These are phyloP conservation scores for Eulithis prunata DNA, from an alignment of 2,888 invertebrate species.

Conservation along the genomic window DNA sequence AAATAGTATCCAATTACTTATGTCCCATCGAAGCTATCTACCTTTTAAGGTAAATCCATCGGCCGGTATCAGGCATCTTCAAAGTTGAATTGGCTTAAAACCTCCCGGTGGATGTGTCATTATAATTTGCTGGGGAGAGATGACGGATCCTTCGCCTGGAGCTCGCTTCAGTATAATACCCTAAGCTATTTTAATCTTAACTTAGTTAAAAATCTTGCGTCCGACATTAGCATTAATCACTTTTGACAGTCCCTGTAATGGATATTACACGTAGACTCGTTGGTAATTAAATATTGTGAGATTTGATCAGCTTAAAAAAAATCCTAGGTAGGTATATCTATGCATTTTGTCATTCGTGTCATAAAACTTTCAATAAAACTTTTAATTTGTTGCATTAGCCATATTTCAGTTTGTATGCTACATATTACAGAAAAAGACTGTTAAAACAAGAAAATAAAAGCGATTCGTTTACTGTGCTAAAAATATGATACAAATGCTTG, in stretches of 20 bases:
- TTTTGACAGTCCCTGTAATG: constrained; percentile 79
- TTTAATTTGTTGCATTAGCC: too few relatives aligned
- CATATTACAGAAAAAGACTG: too few relatives aligned
- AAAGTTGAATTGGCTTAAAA: constrained; percentile 80
- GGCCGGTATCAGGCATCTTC: constrained; percentile 65
- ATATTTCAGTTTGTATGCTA: too few relatives aligned
- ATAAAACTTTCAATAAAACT: too few relatives aligned
- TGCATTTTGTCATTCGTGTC: too few relatives aligned
- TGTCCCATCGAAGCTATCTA: constrained; percentile 42
- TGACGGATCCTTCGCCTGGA: constrained; percentile 78
- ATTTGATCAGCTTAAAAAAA: constrained; percentile 31
- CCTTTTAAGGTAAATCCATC: constrained; percentile 54
- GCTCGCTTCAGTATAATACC: constrained; percentile 73
- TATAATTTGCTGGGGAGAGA: constrained; percentile 81
- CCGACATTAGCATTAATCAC: constrained; percentile 82
- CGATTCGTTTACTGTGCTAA: too few relatives aligned
- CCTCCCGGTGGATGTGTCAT: constrained; percentile 81
- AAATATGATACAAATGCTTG: too few relatives aligned
- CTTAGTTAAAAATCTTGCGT: constrained; percentile 84
- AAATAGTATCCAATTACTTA: constrained; percentile 32
- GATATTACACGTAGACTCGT: constrained; percentile 55
- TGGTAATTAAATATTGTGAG: constrained; percentile 33
- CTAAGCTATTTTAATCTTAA: constrained; percentile 84
- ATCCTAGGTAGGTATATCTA: neutral
- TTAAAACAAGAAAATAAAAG: too few relatives aligned